Percentiles rank a stretch among this genome's conserved stretches.
These are phyloP conservation scores for Sebastes hubbsi DNA, from an alignment of 2,797 vertebrate species.

Conservation along the genomic window DNA sequence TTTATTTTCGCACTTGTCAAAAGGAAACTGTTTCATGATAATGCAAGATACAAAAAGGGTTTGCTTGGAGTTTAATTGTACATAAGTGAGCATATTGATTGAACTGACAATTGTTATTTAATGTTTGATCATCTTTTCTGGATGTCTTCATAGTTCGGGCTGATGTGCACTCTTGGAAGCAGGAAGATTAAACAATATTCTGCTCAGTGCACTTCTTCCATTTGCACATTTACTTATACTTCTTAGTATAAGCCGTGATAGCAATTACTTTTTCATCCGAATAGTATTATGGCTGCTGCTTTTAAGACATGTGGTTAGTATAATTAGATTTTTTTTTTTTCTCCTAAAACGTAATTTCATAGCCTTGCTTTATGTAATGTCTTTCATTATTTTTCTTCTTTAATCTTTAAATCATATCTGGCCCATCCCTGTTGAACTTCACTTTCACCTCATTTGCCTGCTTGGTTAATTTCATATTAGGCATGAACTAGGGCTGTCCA, in stretches of 20 bases:
- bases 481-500: too few relatives aligned
- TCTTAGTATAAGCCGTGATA: neutral
- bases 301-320: neutral
- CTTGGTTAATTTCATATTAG: neutral
- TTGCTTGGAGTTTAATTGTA: neutral
- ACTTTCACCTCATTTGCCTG: neutral
- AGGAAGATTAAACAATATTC: neutral
- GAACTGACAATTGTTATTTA: conserved; percentile 3
- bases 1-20: neutral
- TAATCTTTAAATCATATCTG: neutral
- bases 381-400: neutral
- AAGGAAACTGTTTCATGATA: neutral
- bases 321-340: neutral
- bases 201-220: neutral
- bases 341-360: neutral
- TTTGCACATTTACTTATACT: conserved; percentile 3
- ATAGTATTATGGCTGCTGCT: neutral
- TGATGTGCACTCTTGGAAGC: neutral
- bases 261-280: neutral
- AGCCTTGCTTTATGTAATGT: neutral
- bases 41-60: neutral
- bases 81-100: conserved; percentile 14
- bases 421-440: neutral
- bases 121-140: conserved; percentile 11
- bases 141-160: neutral